Percentiles rank a stretch among this genome's conserved stretches.
These are phyloP conservation scores for Oostethus manadensis DNA, from an alignment of 2,113 vertebrate genomes.

Conservation along the genomic window DNA sequence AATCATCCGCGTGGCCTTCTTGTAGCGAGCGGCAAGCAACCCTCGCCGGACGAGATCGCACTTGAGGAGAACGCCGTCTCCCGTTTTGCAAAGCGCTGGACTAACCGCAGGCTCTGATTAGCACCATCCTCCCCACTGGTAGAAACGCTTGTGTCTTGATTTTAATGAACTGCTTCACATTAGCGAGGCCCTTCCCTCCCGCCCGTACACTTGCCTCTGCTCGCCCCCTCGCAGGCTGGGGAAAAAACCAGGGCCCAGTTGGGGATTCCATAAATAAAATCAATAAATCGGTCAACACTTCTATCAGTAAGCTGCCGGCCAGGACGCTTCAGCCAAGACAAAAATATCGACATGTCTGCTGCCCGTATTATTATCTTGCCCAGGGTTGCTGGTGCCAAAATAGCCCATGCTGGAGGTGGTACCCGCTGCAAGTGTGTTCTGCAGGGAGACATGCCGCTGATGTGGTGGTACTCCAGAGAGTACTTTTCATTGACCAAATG, in stretches of 20 bases:
- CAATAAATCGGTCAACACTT: slow-evolving; percentile 60
- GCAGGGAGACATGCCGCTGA: slow-evolving; percentile 21
- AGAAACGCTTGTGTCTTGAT: slow-evolving; percentile 52
- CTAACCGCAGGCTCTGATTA: slow-evolving; percentile 49
- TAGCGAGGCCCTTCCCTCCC: slow-evolving; percentile 38
- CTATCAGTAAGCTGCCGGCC: slow-evolving; percentile 63
- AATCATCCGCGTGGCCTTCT: slow-evolving; percentile 50
- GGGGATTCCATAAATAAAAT: slow-evolving; percentile 11
- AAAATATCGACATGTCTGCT: slow-evolving; percentile 71
- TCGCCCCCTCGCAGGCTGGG: slow-evolving; percentile 48
- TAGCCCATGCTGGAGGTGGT: slow-evolving; percentile 47
- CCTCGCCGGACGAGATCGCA: slow-evolving; percentile 37
- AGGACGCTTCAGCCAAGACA: slow-evolving; percentile 64
- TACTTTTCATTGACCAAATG: too few species aligned
- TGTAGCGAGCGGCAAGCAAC: slow-evolving; percentile 31
- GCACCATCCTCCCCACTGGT: slow-evolving; percentile 39
- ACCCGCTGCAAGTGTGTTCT: background rate
- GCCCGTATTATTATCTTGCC: slow-evolving; percentile 60
- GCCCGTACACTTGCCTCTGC: slow-evolving; percentile 44
- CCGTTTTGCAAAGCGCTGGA: slow-evolving; percentile 40
- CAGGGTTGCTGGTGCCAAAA: slow-evolving; percentile 56
- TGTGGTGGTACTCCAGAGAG: too few species aligned
- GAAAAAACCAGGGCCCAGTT: slow-evolving; percentile 29
- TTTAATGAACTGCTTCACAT: slow-evolving; percentile 63
- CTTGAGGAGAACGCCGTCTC: slow-evolving; percentile 25